phyloP scores from a whole-genome alignment of 2,113 vertebrate species.

The Stegastes partitus region DNA sequence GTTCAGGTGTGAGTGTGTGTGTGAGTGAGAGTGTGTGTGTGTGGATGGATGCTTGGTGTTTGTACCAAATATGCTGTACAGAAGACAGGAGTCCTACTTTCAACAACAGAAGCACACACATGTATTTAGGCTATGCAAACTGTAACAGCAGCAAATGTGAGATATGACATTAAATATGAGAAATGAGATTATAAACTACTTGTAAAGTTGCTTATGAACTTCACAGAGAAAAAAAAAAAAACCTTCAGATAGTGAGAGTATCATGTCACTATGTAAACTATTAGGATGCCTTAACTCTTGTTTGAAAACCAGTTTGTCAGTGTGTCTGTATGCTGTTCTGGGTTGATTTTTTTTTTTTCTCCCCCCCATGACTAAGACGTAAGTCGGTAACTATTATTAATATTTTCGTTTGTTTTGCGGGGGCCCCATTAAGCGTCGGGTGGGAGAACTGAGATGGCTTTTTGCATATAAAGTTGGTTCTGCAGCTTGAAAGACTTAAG shows the following conservation, averaged over 20 bases:
- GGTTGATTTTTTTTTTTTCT: constrained; percentile 30
- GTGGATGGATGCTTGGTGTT: constrained; percentile 44
- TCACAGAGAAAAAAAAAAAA: constrained; percentile 29
- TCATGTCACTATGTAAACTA: constrained; percentile 71
- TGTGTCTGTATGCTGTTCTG: constrained; percentile 66
- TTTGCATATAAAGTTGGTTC: constrained; percentile 46
- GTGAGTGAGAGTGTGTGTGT: constrained; percentile 75
- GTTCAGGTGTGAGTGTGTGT: constrained; percentile 68
- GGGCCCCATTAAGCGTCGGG: constrained; percentile 11
- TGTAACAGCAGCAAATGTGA: constrained; percentile 78
- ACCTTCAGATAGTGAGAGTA: constrained; percentile 67
- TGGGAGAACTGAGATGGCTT: constrained; percentile 32
- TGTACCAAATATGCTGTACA: constrained; percentile 82
- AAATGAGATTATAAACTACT: constrained; percentile 49
- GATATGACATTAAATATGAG: constrained; percentile 72
- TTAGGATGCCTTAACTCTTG: constrained; percentile 87
- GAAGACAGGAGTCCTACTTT: constrained; percentile 77
- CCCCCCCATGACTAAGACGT: constrained; percentile 45
- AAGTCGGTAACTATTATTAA: constrained; percentile 42
- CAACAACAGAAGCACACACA: constrained; percentile 87
- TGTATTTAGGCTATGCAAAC: constrained; percentile 91
- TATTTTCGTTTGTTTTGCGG: constrained; percentile 19
- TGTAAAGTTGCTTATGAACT: constrained; percentile 51
- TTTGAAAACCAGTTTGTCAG: constrained; percentile 71
- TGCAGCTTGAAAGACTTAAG: constrained; percentile 59